Percentiles rank a stretch among this genome's conserved stretches.
Evolutionary conservation across 2,888 invertebrate species (phyloP).

Genomic region (Formica aserva): DNA sequence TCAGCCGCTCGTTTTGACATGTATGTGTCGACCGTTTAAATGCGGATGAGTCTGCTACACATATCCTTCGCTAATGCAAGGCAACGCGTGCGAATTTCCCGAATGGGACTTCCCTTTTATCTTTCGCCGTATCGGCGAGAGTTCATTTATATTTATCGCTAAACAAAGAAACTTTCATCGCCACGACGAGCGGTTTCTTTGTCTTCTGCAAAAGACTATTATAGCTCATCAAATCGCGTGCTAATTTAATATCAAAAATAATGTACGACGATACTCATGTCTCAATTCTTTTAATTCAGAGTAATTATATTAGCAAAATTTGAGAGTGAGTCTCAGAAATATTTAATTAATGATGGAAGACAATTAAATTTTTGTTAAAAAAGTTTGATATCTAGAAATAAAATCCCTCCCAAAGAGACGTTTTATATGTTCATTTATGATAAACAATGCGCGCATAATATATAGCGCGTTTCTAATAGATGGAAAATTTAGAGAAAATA

Average conservation of each 20-base stretch:
- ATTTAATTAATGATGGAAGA: background rate
- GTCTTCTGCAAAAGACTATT: background rate
- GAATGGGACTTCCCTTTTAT: constrained; percentile 19
- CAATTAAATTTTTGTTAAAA: background rate
- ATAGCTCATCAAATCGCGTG: background rate
- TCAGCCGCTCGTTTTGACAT: background rate
- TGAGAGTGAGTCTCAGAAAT: too few relatives aligned
- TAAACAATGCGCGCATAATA: background rate
- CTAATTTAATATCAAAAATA: constrained; percentile 12
- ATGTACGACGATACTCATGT: background rate
- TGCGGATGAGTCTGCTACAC: background rate
- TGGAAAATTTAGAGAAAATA: constrained; percentile 2
- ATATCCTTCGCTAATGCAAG: constrained; percentile 1
- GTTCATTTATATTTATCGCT: constrained; percentile 17
- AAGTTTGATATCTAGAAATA: background rate
- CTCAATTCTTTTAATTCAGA: background rate
- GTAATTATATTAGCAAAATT: too few relatives aligned
- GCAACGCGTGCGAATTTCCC: constrained; percentile 12
- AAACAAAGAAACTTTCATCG: constrained; percentile 42
- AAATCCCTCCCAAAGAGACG: background rate
- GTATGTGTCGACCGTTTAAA: background rate
- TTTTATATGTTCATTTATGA: background rate
- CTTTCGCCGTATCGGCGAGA: constrained; percentile 5
- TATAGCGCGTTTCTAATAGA: background rate
- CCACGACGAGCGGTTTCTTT: background rate